Evolutionary conservation across 1,140 invertebrate genomes (phyloP), one percentile per base, ranked within the genome.

Genomic region (Phymastichus coffea): DNA sequence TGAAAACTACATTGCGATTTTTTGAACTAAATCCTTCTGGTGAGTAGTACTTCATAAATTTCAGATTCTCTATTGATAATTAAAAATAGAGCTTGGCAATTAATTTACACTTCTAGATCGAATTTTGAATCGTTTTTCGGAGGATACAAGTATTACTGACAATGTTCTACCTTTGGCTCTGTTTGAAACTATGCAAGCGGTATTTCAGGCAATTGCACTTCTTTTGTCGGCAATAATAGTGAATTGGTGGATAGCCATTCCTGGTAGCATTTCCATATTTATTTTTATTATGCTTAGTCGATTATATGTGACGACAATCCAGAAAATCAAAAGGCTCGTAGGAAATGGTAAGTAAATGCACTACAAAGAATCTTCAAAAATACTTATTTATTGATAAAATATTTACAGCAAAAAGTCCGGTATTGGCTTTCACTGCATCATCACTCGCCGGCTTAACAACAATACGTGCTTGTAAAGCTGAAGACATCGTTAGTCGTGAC

Each of bases 61-160:
- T 17, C 3, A 3, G 22, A 9, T 41, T 20, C n/a, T 12, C 3
- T 12, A 12, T 19, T 19, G 14, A 15, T 15, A 40, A 9, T 4
- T 40, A 30, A 30, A 30, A 30, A 30, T 40, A 1, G 6, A 0
- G 6, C 4, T 40, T 9, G 6, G 10, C 4, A 14, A 14, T n/a
- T 40, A 4, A 15, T 19, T 23, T 43, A 4, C 19, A 4, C 20
- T n/a, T 43, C 81, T 82, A 59, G 90, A 88, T 7, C 80, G 91
- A 6, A 91, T 94, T 46, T 77, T 94, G n/a, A 94, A 94, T 72
- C 76, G 91, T 37, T 94, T 93, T 78, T 90, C 91, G 1, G 91
- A 91, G 74, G 93, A 96, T 68, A 85, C 93, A 65, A 87, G 90
- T 1, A 81, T 86, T 1, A 85, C 93, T n/a, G 94, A 95, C 71